A percentile compares a stretch with the other conserved stretches of the same genome.
phyloP scores from a whole-genome alignment of 2,797 vertebrate species.

The Catostomus latipinnis region DNA sequence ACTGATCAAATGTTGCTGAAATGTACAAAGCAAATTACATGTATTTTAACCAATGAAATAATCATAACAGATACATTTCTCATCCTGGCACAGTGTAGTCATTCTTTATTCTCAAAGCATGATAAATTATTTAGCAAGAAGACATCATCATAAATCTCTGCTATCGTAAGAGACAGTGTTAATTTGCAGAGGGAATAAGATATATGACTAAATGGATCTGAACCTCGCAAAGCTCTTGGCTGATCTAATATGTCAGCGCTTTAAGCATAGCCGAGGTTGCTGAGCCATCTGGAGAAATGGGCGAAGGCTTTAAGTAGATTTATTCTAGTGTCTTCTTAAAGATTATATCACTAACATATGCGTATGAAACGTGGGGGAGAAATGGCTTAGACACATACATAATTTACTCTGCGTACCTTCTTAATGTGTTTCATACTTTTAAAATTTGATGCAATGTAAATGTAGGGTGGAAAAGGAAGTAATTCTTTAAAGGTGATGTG shows the following conservation, averaged over 20 bases:
- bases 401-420: constrained; percentile 52
- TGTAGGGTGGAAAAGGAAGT: constrained; percentile 14
- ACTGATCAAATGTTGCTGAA: not conserved
- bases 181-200: constrained; percentile 41
- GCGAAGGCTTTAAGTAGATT: constrained; percentile 61
- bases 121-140: constrained; percentile 41
- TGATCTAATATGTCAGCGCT: constrained; percentile 54
- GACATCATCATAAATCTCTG: constrained; percentile 35
- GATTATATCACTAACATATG: constrained; percentile 69
- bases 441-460: constrained; percentile 9
- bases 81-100: constrained; percentile 15
- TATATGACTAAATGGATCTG: constrained; percentile 53
- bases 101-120: constrained; percentile 35
- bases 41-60: not conserved
- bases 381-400: constrained; percentile 40
- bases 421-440: constrained; percentile 5
- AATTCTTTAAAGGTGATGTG: not conserved
- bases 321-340: constrained; percentile 62
- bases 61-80: constrained; percentile 13
- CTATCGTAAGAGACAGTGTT: constrained; percentile 38
- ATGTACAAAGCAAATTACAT: not conserved
- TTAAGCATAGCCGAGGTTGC: constrained; percentile 43
- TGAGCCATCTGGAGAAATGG: constrained; percentile 48
- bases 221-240: constrained; percentile 33
- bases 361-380: constrained; percentile 38